phyloP scores from a whole-genome alignment of 2,888 invertebrate species.

The Onchidella celtica region DNA sequence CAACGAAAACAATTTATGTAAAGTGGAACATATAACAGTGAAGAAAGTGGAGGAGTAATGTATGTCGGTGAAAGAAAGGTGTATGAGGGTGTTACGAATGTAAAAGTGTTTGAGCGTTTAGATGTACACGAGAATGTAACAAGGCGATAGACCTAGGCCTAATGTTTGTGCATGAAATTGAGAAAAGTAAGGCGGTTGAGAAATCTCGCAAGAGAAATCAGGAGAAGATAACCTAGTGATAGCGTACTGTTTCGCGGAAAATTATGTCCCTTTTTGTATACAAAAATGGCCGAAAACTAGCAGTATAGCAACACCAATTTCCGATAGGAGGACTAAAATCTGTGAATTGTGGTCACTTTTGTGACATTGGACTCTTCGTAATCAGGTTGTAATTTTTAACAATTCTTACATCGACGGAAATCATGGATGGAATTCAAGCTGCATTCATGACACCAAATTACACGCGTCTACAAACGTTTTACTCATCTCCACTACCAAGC shows the following conservation, averaged over 20 bases:
- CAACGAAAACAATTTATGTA: too few species aligned
- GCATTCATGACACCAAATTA: not conserved
- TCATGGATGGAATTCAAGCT: constrained; percentile 3
- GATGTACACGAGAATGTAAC: too few species aligned
- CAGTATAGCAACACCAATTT: constrained; percentile 16
- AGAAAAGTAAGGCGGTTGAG: too few species aligned
- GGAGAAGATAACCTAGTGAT: too few species aligned
- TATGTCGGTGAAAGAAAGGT: too few species aligned
- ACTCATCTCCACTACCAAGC: constrained; percentile 29
- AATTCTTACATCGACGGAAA: not conserved
- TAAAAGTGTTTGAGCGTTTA: too few species aligned
- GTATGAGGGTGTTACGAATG: too few species aligned
- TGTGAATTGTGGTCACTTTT: not conserved
- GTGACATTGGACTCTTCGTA: not conserved
- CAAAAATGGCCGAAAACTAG: constrained; percentile 28
- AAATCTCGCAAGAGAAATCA: too few species aligned
- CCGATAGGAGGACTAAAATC: constrained; percentile 23
- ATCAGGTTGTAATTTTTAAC: constrained; percentile 2
- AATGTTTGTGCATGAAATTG: too few species aligned
- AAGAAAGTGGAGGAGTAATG: too few species aligned
- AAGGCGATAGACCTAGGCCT: too few species aligned
- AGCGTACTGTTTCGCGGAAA: constrained; percentile 21
- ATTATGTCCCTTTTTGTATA: constrained; percentile 39
- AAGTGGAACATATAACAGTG: too few species aligned
- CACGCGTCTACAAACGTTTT: constrained; percentile 40